These are phyloP conservation scores for Gracilinanus agilis DNA, from an alignment of 2,113 vertebrate genomes.

Conservation along the genomic window DNA sequence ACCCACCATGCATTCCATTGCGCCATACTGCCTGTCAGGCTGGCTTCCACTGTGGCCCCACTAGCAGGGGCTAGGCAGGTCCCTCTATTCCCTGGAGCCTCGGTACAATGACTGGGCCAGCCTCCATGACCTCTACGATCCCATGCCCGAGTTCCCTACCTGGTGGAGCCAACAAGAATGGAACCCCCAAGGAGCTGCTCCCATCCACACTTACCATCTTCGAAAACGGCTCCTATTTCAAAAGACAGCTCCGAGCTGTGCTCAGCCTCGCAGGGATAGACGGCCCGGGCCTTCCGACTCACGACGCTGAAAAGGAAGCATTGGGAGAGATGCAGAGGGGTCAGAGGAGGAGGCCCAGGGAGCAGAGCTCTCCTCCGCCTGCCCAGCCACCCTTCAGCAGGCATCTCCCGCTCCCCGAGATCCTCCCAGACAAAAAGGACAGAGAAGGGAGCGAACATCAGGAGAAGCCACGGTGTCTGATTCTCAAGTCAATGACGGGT, in stretches of 20 bases:
- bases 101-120: rapidly evolving
- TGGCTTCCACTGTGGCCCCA: not conserved
- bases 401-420: not conserved
- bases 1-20: rapidly evolving
- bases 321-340: not conserved
- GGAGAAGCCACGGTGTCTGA: not conserved
- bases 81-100: not conserved
- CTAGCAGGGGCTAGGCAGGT: not conserved
- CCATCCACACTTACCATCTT: conserved; percentile 91
- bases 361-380: not conserved
- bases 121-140: not conserved
- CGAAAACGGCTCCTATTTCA: conserved; percentile 96
- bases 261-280: conserved; percentile 97
- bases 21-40: not conserved
- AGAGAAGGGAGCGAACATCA: not conserved
- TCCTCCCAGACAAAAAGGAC: not conserved
- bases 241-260: conserved; percentile 98
- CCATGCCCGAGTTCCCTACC: not conserved
- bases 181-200: not conserved
- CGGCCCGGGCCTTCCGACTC: conserved; percentile 93
- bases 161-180: not conserved
- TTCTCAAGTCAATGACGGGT: conserved; percentile 20
- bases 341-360: rapidly evolving
- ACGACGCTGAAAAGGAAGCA: conserved; percentile 86
- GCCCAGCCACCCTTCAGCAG: not conserved